phyloP scores from a whole-genome alignment of 2,888 invertebrate genomes.

The Cephus pulcher region DNA sequence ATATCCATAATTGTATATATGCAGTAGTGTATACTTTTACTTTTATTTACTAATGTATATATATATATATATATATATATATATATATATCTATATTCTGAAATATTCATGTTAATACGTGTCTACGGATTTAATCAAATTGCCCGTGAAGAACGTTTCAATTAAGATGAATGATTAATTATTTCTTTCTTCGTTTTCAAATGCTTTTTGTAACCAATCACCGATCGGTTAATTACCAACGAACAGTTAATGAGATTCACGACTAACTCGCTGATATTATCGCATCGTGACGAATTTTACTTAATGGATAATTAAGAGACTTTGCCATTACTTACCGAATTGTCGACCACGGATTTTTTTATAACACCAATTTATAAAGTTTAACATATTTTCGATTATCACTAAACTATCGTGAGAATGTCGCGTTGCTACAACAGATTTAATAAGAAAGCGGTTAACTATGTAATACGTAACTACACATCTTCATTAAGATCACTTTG shows the following conservation, averaged over 20 bases:
- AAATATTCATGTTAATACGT: neutral
- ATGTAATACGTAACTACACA: neutral
- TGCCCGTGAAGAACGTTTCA: neutral
- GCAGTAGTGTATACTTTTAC: neutral
- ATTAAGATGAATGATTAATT: slow-evolving; percentile 8
- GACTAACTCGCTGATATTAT: neutral
- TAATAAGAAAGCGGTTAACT: neutral
- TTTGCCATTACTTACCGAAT: neutral
- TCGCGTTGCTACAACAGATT: neutral
- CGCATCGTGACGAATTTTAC: neutral
- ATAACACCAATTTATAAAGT: neutral
- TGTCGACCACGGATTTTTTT: neutral
- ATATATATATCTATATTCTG: neutral
- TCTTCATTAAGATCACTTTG: neutral
- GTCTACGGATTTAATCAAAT: neutral
- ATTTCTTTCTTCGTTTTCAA: neutral
- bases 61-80: neutral
- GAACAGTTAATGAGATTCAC: neutral
- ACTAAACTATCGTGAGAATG: neutral
- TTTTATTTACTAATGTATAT: neutral
- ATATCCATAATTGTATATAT: neutral
- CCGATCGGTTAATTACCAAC: slow-evolving; percentile 6
- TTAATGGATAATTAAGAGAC: neutral
- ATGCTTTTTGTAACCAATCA: neutral
- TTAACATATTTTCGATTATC: neutral